A percentile compares a stretch with the other conserved stretches of the same genome.
Conservation (phyloP, 1,140 invertebrate species). For the Drosophila neocordata region DNA sequence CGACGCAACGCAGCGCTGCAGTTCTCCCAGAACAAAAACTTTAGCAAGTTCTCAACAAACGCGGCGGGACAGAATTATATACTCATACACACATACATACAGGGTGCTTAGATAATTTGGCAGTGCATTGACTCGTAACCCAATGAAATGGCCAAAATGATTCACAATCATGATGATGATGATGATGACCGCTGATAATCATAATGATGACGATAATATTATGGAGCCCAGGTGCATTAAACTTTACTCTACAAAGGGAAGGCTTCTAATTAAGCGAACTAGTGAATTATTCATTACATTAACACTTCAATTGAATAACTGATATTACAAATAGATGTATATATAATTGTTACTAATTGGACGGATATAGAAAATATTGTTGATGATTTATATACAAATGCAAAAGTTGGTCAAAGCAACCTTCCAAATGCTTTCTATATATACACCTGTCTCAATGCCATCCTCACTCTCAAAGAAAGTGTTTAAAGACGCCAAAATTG, state of each 20-base stretch:
- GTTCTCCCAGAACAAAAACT: neutral
- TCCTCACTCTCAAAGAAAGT: no score
- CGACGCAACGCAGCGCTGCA: conserved; percentile 11
- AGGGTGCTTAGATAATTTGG: conserved; percentile 37
- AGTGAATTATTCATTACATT: neutral
- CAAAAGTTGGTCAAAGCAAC: no score
- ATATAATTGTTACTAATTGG: no score
- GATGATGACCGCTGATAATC: conserved; percentile 11
- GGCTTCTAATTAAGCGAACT: neutral
- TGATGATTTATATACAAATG: no score
- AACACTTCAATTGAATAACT: conserved; percentile 14
- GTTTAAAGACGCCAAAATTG: no score
- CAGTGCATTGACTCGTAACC: conserved; percentile 57
- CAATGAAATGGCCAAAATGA: conserved; percentile 47
- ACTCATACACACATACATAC: neutral
- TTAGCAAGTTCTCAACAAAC: conserved; percentile 6
- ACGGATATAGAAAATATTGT: no score
- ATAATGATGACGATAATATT: neutral
- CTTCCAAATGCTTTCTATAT: no score
- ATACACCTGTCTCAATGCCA: no score
- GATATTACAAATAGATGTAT: no score
- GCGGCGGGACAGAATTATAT: no score
- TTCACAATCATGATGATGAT: conserved; percentile 26
- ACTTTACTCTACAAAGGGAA: conserved; percentile 1
- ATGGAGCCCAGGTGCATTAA: conserved; percentile 10